Conservation (phyloP, 2,888 invertebrate species). For the Trachelus tabidus region DNA sequence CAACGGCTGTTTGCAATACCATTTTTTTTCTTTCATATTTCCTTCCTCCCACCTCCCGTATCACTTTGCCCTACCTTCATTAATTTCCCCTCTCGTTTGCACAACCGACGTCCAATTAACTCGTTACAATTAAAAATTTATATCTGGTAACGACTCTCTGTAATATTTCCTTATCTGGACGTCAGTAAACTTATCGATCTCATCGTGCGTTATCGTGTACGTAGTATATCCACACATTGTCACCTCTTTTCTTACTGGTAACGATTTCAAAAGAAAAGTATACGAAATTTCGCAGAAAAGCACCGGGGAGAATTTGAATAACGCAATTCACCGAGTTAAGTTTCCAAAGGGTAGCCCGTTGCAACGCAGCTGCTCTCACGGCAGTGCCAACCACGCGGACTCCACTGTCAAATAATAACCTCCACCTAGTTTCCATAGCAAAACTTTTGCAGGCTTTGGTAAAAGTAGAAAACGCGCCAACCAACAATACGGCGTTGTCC, state of each 20-base stretch:
- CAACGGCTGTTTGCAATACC: not conserved
- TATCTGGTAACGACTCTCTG: not conserved
- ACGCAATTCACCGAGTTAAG: conserved; percentile 53
- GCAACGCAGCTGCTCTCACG: conserved; percentile 1
- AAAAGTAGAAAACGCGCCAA: conserved; percentile 27
- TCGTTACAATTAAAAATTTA: not conserved
- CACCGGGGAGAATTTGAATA: conserved; percentile 49
- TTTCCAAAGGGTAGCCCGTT: conserved; percentile 48
- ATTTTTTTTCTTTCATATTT: not conserved
- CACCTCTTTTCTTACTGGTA: not conserved
- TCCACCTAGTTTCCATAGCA: conserved; percentile 43
- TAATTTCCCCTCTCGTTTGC: not conserved
- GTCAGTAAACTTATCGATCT: not conserved
- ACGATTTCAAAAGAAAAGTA: conserved; percentile 9
- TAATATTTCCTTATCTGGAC: not conserved
- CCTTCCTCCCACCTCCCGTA: not conserved
- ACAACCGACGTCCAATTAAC: not conserved
- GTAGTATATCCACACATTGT: not conserved
- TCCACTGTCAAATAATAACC: conserved; percentile 50
- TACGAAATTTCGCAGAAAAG: not conserved
- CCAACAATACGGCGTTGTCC: conserved; percentile 43
- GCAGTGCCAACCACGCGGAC: not conserved
- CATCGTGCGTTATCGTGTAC: not conserved
- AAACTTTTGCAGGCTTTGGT: conserved; percentile 39
- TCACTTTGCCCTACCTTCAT: not conserved